Conservation (phyloP, 2,888 invertebrate genomes). For the Epistrophe eligans region DNA sequence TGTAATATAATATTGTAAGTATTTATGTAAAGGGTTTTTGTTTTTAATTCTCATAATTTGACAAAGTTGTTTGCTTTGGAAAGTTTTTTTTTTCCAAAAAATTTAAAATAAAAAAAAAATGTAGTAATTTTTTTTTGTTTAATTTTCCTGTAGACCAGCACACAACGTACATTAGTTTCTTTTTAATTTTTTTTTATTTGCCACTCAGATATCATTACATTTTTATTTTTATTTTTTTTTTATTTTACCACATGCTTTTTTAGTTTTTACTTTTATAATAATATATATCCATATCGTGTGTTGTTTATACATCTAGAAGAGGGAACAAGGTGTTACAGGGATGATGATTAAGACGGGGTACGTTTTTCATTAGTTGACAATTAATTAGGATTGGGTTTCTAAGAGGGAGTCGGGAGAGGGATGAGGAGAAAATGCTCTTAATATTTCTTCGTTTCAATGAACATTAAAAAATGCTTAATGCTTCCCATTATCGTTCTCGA, state of each 20-base stretch:
- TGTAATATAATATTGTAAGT: constrained; percentile 31
- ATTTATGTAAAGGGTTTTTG: constrained; percentile 35
- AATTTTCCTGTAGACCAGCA: constrained; percentile 74
- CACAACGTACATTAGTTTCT: constrained; percentile 73
- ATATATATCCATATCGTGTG: constrained; percentile 70
- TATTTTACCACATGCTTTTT: constrained; percentile 54
- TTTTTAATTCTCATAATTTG: constrained; percentile 56
- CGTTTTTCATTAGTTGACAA: constrained; percentile 34
- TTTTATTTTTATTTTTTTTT: constrained; percentile 12
- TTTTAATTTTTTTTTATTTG: constrained; percentile 43
- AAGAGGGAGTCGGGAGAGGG: constrained; percentile 5
- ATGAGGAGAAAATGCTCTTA: constrained; percentile 64
- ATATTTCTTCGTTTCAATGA: constrained; percentile 62
- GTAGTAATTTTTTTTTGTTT: constrained; percentile 35
- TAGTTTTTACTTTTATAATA: constrained; percentile 57
- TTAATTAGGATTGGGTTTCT: constrained; percentile 15
- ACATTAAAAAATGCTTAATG: constrained; percentile 74
- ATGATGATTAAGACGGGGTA: constrained; percentile 19
- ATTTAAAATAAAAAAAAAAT: constrained; percentile 33
- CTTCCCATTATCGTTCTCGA: constrained; percentile 65
- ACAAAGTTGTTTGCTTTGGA: constrained; percentile 51
- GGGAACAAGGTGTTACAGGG: constrained; percentile 40
- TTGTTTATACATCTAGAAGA: constrained; percentile 70
- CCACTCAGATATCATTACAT: constrained; percentile 69
- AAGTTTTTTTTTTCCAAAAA: constrained; percentile 34